Conservation (phyloP, 1,140 invertebrate genomes). For the Tigriopus japonicus region DNA sequence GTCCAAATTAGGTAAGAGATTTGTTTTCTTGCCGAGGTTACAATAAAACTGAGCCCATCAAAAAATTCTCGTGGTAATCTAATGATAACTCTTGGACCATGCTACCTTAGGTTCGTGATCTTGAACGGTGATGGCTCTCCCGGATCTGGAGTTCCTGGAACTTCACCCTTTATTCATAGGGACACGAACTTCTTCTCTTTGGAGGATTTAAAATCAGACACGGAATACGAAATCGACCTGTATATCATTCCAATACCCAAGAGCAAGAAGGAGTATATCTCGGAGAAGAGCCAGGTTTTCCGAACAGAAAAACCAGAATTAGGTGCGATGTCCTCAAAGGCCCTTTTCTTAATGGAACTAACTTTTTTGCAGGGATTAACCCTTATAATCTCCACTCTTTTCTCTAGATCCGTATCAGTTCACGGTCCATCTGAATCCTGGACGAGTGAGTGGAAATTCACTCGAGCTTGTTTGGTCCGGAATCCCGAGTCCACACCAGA, state of each 20-base stretch:
- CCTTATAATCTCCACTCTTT: background rate
- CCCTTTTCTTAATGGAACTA: background rate
- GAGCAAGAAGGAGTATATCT: slow-evolving; percentile 47
- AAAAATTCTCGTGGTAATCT: background rate
- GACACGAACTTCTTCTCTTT: slow-evolving; percentile 48
- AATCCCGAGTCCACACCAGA: slow-evolving; percentile 63
- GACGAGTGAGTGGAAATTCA: slow-evolving; percentile 47
- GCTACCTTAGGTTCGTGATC: background rate
- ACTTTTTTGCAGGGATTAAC: slow-evolving; percentile 1
- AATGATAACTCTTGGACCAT: background rate
- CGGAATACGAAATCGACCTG: slow-evolving; percentile 51
- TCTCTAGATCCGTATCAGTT: slow-evolving; percentile 53
- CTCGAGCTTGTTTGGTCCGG: slow-evolving; percentile 59
- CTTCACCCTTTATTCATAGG: slow-evolving; percentile 52
- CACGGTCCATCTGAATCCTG: slow-evolving; percentile 49
- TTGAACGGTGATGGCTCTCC: background rate
- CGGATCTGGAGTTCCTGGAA: slow-evolving; percentile 36
- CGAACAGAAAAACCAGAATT: slow-evolving; percentile 31
- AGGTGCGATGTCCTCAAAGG: slow-evolving; percentile 21
- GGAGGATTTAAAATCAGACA: slow-evolving; percentile 46
- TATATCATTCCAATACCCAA: slow-evolving; percentile 50
- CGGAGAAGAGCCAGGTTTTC: slow-evolving; percentile 42
- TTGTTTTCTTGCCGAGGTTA: no score
- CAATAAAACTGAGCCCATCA: no score
- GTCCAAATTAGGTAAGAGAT: slow-evolving; percentile 40